These are phyloP conservation scores for Drosophila setosimentum DNA, from an alignment of 2,888 invertebrate genomes.

Conservation along the genomic window DNA sequence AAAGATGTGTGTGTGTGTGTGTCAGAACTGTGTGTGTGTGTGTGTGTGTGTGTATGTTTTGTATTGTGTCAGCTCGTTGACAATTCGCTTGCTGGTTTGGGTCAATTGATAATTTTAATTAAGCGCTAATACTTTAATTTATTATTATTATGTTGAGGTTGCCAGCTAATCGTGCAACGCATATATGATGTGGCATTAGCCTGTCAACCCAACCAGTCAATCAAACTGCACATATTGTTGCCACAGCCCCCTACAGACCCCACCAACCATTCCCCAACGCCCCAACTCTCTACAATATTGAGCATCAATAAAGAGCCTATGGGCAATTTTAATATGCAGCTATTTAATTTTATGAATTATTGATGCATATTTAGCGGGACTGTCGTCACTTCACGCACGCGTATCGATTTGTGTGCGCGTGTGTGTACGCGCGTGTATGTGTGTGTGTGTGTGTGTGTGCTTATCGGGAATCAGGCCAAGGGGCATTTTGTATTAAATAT, in stretches of 20 bases:
- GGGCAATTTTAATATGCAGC: slow-evolving; percentile 51
- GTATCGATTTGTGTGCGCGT: neutral
- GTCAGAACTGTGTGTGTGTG: neutral
- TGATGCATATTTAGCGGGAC: slow-evolving; percentile 64
- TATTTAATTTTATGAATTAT: slow-evolving; percentile 78
- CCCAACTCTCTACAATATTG: neutral
- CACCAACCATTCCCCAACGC: neutral
- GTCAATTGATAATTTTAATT: slow-evolving; percentile 76
- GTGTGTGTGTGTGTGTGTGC: slow-evolving; percentile 7
- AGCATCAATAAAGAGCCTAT: neutral
- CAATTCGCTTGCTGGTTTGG: slow-evolving; percentile 46
- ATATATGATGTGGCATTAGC: slow-evolving; percentile 55
- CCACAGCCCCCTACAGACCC: neutral
- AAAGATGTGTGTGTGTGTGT: neutral
- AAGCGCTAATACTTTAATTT: slow-evolving; percentile 81
- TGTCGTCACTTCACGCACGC: slow-evolving; percentile 19
- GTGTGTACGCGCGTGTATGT: slow-evolving; percentile 2
- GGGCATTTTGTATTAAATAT: slow-evolving; percentile 44
- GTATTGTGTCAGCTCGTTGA: slow-evolving; percentile 37
- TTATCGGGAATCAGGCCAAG: slow-evolving; percentile 58
- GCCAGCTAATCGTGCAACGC: slow-evolving; percentile 36
- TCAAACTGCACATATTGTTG: slow-evolving; percentile 29
- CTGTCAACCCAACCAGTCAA: slow-evolving; percentile 37
- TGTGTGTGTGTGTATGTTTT: neutral
- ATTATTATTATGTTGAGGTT: slow-evolving; percentile 62